phyloP scores from a whole-genome alignment of 23 tunicate species.

The Corella eumyota region DNA sequence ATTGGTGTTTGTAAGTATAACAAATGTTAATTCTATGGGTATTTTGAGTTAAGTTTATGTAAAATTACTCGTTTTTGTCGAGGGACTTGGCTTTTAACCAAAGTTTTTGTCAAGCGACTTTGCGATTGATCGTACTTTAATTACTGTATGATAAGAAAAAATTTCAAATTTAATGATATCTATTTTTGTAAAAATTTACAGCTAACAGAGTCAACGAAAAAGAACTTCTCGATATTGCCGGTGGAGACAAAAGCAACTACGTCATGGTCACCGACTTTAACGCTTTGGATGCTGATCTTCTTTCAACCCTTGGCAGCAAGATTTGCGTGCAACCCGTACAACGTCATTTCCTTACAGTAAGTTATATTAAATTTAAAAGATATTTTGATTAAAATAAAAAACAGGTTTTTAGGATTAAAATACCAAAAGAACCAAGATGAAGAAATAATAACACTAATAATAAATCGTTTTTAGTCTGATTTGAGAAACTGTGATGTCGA shows the following conservation, averaged over 20 bases:
- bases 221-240: constrained; percentile 61
- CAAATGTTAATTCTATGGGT: not conserved
- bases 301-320: constrained; percentile 13
- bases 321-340: constrained; percentile 67
- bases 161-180: too few species aligned
- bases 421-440: too few species aligned
- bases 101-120: too few species aligned
- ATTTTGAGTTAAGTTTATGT: too few species aligned
- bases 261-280: constrained; percentile 39
- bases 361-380: not conserved
- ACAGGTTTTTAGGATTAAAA: not conserved
- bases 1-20: constrained; percentile 80
- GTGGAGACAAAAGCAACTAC: constrained; percentile 40
- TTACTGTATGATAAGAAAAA: too few species aligned
- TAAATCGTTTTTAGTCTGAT: constrained; percentile 54
- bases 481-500: constrained; percentile 67
- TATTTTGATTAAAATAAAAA: not conserved
- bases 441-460: too few species aligned
- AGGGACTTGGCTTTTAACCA: too few species aligned
- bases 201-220: constrained; percentile 53
- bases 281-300: constrained; percentile 36
- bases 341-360: constrained; percentile 37
- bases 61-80: too few species aligned
- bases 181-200: constrained; percentile 4
- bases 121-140: too few species aligned